Base-by-base conservation (phyloP, 2,797 vertebrate species). In the Trematocara caparti region DNA sequence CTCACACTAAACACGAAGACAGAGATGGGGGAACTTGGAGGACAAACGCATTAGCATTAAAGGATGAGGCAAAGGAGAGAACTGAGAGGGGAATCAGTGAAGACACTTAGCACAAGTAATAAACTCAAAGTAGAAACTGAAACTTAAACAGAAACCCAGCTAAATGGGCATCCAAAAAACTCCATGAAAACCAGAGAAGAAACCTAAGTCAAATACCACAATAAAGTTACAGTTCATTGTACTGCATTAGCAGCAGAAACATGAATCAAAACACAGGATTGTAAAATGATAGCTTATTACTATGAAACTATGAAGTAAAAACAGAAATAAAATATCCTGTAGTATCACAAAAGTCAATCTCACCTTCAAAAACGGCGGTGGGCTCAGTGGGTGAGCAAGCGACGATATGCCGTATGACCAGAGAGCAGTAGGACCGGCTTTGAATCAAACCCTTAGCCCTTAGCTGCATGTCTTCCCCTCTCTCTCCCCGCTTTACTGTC, bases 161-260 rank as follows among this genome's bases (percentile, higher is more conserved):
- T 66, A 43, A 66, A 43, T 40, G 21, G 38, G 62, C 62, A 64
- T 40, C 59, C 59, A 57, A 57, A 66, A 66, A 24, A 43, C 0
- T 64, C 36, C 38, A 45, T 15, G 14, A 66, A 66, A 66, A 66
- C 62, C 13, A 43, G 3, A 66, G 8, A 66, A 66, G 36, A 69
- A 69, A 69, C 8, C 6, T 10, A 62, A 62, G 17, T 62, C n/a
- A 62, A 62, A 38, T 62, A 62, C 57, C n/a, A 69, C 38, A 4
- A 66, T 66, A 66, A 27, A 43, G 21, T 24, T 43, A 10, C 40
- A 66, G 21, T 24, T 66, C 38, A 24, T 27, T 24, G 21, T 66
- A 66, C 38, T 17, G 62, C 21, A 43, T 15, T 27, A 27, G 21
- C 8, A 66, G 62, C 38, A 43, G 38, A 69, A 69, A 45, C 38